A percentile compares a stretch with the other conserved stretches of the same genome.
Conservation (phyloP, 1,140 invertebrate genomes). For the Listronotus oregonensis region DNA sequence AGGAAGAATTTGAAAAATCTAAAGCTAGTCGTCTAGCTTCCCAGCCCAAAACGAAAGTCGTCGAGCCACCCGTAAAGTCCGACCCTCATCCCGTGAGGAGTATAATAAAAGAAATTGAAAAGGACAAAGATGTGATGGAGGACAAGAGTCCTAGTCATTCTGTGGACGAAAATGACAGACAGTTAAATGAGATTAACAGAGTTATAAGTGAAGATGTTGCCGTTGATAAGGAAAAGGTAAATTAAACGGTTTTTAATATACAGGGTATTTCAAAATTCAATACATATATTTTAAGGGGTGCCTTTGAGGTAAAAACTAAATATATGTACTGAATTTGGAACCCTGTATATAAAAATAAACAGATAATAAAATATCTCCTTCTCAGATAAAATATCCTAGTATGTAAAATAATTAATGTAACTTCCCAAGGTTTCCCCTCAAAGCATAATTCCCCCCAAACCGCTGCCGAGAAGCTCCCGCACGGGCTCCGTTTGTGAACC, state of each 20-base stretch:
- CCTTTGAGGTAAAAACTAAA: too few species aligned
- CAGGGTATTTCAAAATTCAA: too few species aligned
- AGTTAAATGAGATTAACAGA: constrained; percentile 9
- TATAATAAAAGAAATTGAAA: constrained; percentile 57
- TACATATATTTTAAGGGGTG: too few species aligned
- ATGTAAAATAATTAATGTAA: too few species aligned
- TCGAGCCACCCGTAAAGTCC: constrained; percentile 49
- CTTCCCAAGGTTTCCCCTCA: constrained; percentile 11
- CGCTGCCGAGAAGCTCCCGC: constrained; percentile 71
- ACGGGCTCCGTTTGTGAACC: constrained; percentile 67
- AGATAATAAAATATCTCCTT: too few species aligned
- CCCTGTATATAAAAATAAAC: too few species aligned
- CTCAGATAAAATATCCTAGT: too few species aligned
- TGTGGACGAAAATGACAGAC: constrained; percentile 22
- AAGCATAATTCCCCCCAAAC: constrained; percentile 66
- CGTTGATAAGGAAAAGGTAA: constrained; percentile 26
- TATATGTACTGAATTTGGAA: too few species aligned
- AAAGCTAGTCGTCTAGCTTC: constrained; percentile 29
- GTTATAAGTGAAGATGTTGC: constrained; percentile 7
- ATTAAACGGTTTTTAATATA: not conserved
- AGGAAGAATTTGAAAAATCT: constrained; percentile 45
- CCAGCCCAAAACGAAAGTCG: constrained; percentile 40
- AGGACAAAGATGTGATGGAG: constrained; percentile 27
- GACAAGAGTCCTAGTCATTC: constrained; percentile 19
- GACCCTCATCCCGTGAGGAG: constrained; percentile 49